Base-by-base conservation (phyloP, 2,888 invertebrate species). In the Drosophila falleni region DNA sequence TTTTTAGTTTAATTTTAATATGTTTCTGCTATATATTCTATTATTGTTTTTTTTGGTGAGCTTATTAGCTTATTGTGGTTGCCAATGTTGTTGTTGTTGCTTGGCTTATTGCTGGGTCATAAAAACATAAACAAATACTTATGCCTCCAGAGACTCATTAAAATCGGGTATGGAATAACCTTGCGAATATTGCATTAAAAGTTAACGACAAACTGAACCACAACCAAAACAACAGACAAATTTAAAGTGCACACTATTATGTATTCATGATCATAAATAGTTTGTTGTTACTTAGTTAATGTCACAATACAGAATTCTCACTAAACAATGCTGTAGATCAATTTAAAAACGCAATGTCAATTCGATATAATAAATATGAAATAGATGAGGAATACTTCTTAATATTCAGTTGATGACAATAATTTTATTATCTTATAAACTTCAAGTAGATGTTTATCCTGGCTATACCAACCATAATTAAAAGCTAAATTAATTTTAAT, bases 141-240 rank as follows among this genome's bases (percentile, higher is more conserved):
- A n/a, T 50, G 59, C 49, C 47, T 35, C 49, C 53, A 35, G 44
- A 35, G 41, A 16, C 31, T 41, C 59, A 39, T 70, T 63, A 54
- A 68, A 73, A 60, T 63, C 42, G 69, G 56, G 59, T 69, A 61
- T 62, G 71, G 47, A 73, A 58, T 60, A 71, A 71, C 76, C 75
- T 75, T 75, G 75, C 63, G 15, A 66, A 54, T 62, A 51, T 69
- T 46, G 54, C 46, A 60, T 42, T 41, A 13, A 42, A 61, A 26
- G 31, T 31, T 37, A 33, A 46, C 62, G 62, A 62, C 54, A 62
- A 54, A 62, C 61, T 44, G 16, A 61, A 35, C 19, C 61, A 53
- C 35, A 42, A 16, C 41, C 33, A 61, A 53, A 46, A 62, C 51
- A 39, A 49, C 44, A 47, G 31, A 10, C 35, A 19, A 16, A 39